Conservation (phyloP, 2,888 invertebrate genomes). For the Polydrusus pterygomalis region DNA sequence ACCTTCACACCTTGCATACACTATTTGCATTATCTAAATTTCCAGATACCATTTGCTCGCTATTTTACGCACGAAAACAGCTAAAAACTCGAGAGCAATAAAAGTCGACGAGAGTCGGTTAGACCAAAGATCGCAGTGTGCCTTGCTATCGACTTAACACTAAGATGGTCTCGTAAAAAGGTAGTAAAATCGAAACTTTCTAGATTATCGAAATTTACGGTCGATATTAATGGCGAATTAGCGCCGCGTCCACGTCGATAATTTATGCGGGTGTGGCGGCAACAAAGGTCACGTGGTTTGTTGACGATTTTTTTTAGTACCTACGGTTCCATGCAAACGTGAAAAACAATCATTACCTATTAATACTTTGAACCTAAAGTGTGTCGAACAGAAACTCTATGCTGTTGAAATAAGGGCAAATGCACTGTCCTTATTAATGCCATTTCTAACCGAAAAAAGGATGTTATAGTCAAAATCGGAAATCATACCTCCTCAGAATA, state of each 20-base stretch:
- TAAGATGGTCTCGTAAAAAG: conserved; percentile 34
- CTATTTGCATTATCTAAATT: conserved; percentile 7
- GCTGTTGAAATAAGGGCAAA: too few relatives aligned
- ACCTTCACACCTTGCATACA: not conserved
- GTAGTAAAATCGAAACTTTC: conserved; percentile 39
- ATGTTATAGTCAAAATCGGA: too few relatives aligned
- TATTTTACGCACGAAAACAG: conserved; percentile 6
- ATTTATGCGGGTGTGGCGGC: conserved; percentile 30
- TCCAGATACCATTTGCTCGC: not conserved
- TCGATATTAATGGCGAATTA: conserved; percentile 42
- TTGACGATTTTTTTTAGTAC: too few relatives aligned
- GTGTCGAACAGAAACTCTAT: too few relatives aligned
- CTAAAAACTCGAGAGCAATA: conserved; percentile 11
- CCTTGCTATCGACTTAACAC: conserved; percentile 38
- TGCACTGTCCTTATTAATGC: too few relatives aligned
- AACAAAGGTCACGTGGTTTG: not conserved
- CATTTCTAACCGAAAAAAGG: too few relatives aligned
- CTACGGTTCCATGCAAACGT: too few relatives aligned
- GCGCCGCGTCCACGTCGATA: conserved; percentile 16
- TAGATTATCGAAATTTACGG: conserved; percentile 45
- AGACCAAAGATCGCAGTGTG: conserved; percentile 27
- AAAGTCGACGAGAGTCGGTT: conserved; percentile 26
- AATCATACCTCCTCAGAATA: too few relatives aligned
- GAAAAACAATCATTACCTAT: too few relatives aligned
- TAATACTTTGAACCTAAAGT: too few relatives aligned